Base-by-base conservation (phyloP, 2,888 invertebrate species). In the Notocelia uddmanniana region DNA sequence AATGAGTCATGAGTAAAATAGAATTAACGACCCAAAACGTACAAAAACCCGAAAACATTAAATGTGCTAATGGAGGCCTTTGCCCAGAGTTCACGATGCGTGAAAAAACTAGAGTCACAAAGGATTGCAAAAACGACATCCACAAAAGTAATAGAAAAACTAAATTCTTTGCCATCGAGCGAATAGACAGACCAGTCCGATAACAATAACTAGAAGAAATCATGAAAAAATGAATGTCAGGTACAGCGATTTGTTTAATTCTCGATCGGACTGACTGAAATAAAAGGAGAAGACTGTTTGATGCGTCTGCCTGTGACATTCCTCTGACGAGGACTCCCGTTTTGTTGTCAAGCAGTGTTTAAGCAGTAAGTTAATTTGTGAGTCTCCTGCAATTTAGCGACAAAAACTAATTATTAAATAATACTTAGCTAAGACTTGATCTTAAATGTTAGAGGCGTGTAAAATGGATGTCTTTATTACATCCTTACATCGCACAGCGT, bases 61-160 rank as follows among this genome's bases (percentile, higher is more conserved):
- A 23, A 59, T 54, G 50, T 50, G 58, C 66, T 71, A 66, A 71
- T 71, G 66, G 57, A 48, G 71, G 66, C 67, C 66, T 23, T 67
- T 54, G 71, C 59, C 59, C 66, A 10, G 41, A 41, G 59, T 69
- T 48, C 37, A 64, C 69, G 55, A 60, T 67, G 52, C 11, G 21
- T 21, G 10, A 57, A 71, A 69, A 71, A 71, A 60, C 26, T 26
- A 18, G 58, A 66, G 54, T 52, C 23, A 50, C 34, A 52, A 63
- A 63, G 11, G 26, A 50, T 13, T 9, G 31, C 50, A 63, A 63
- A 63, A 63, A 52, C 19, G 0, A 21, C 19, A 52, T 54, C 45
- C 54, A 71, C 66, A 60, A 54, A 66, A 71, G 31, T 54, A n/a
- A 45, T 45, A 9, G 26, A 67, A 71, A 64, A 66, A 66, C 52